Base-by-base conservation (phyloP, 2,797 vertebrate genomes). In the Masticophis lateralis region DNA sequence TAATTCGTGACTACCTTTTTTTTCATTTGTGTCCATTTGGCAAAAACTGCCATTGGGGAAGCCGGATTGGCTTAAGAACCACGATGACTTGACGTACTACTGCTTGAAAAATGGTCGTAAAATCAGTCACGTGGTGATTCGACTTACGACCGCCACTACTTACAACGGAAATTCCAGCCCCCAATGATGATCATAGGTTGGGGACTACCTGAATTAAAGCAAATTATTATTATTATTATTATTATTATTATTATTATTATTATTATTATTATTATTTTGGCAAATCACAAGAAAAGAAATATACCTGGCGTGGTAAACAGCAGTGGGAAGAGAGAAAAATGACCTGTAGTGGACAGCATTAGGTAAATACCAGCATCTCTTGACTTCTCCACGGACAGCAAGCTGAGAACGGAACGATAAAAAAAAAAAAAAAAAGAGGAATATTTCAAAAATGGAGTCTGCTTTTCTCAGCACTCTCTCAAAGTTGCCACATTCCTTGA, bases 271-370 rank as follows among this genome's bases (percentile, higher is more conserved):
- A 47, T 51, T 51, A 7, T 51, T 51, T 7, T 51, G 47, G 6
- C 89, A 92, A 91, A 4, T 0, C 37, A 28, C 87, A 87, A 92
- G 18, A 43, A 91, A 55, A 51, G 32, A 61, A 89, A 74, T n/a
- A 86, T 98, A 99, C 99, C 99, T 98, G 98, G 97, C 0, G 97
- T 94, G 3, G 98, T 99, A 97, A 99, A 99, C 96, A 99, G 94
- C 89, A 99, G 97, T 0, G 99, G 99, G 94, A 99, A 99, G 91
- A 99, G 98, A 0, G 99, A 99, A 96, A 98, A 98, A 94, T 99
- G 99, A 5, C 99, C 99, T 0, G 99, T 98, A 63, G 98, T 98
- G 90, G 98, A 95, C 95, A 99, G 97, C 56, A 99, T 94, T 95
- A 99, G 96, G 95, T 99, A 99, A 92, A 98, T 98, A 43, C 98